A percentile compares a stretch with the other conserved stretches of the same genome.
phyloP scores from a whole-genome alignment of 2,888 invertebrate species.

The Scrobipalpa costella region DNA sequence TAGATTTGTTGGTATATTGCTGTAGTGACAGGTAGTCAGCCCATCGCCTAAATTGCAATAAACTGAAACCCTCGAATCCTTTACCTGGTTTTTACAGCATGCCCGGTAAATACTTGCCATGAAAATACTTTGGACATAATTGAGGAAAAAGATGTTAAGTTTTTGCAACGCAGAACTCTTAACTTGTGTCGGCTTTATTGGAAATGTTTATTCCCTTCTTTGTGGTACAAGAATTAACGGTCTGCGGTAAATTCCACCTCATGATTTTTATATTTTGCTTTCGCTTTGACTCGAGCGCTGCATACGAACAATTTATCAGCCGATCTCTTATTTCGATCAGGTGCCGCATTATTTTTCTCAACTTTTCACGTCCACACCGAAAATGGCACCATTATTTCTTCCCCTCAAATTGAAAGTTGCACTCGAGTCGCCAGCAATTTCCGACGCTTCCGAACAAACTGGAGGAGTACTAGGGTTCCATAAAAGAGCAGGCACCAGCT shows the following conservation, averaged over 20 bases:
- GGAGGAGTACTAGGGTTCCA: constrained; percentile 38
- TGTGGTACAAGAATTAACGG: neutral
- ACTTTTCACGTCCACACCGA: constrained; percentile 14
- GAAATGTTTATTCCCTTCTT: constrained; percentile 9
- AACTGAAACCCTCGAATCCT: too few species aligned
- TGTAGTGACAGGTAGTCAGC: too few species aligned
- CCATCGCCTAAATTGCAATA: too few species aligned
- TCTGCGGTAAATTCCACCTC: neutral
- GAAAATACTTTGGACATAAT: constrained; percentile 2
- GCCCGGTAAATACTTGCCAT: too few species aligned
- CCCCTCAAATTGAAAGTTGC: constrained; percentile 16
- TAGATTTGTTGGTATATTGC: too few species aligned
- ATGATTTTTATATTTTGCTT: neutral
- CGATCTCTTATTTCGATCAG: constrained; percentile 4
- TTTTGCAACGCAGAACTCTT: neutral
- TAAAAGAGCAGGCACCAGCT: constrained; percentile 48
- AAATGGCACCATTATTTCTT: constrained; percentile 13
- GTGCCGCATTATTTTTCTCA: neutral
- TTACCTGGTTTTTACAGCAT: too few species aligned
- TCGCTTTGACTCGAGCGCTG: neutral
- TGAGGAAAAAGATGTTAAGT: neutral
- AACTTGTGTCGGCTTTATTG: neutral
- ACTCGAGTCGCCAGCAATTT: constrained; percentile 21
- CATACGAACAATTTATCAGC: neutral
- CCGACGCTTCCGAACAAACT: constrained; percentile 33